Conservation (phyloP, 2,113 vertebrate species). For the Oostethus manadensis region DNA sequence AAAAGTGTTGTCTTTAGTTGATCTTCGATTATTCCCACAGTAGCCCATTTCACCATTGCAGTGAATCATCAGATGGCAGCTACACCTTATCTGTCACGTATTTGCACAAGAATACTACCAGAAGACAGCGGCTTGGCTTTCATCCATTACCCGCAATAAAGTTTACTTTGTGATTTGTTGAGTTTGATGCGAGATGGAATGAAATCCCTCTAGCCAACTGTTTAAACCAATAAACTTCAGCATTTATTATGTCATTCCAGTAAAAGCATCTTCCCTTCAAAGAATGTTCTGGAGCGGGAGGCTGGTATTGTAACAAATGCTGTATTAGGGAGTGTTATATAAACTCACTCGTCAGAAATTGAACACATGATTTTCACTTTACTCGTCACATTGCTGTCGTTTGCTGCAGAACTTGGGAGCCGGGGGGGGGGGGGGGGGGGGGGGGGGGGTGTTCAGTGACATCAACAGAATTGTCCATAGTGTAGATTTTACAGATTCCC, state of each 20-base stretch:
- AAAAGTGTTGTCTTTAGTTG: background rate
- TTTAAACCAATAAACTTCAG: slow-evolving; percentile 8
- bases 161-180: slow-evolving; percentile 16
- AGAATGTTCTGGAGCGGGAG: background rate
- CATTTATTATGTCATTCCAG: slow-evolving; percentile 3
- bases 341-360: background rate
- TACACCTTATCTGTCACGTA: slow-evolving; percentile 17
- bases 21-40: slow-evolving; percentile 18
- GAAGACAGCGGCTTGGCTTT: background rate
- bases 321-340: background rate
- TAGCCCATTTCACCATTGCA: slow-evolving; percentile 31
- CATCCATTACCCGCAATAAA: slow-evolving; percentile 8
- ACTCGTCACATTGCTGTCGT: background rate
- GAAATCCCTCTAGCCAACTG: slow-evolving; percentile 15
- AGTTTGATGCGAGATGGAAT: slow-evolving; percentile 18
- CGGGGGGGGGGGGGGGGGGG: no score
- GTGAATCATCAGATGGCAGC: slow-evolving; percentile 29
- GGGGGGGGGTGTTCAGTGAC: background rate
- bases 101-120: slow-evolving; percentile 9
- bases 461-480: background rate
- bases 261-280: background rate
- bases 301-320: background rate
- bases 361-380: background rate
- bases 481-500: background rate
- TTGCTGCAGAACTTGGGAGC: background rate